Percentiles rank a stretch among this genome's conserved stretches.
phyloP scores from a whole-genome alignment of 1,140 invertebrate species.

The Drosophila bocqueti region DNA sequence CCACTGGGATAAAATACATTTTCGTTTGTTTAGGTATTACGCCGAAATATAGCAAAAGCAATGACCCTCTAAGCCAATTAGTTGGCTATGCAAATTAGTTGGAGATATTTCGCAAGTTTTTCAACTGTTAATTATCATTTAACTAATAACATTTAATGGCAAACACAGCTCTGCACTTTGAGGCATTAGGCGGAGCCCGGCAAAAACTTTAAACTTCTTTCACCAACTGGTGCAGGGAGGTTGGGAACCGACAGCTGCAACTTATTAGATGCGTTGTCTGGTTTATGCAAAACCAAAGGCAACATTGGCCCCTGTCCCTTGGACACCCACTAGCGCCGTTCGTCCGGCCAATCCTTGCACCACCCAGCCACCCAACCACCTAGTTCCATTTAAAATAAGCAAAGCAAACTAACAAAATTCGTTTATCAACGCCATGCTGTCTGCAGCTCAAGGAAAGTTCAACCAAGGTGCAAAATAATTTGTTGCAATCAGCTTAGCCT shows the following conservation, averaged over 20 bases:
- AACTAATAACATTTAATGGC: slow-evolving; percentile 79
- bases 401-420: slow-evolving; percentile 82
- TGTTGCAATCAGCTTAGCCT: slow-evolving; percentile 82
- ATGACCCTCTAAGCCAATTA: slow-evolving; percentile 76
- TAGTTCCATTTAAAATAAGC: slow-evolving; percentile 76
- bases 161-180: slow-evolving; percentile 76
- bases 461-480: slow-evolving; percentile 82
- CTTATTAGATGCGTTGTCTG: slow-evolving; percentile 71
- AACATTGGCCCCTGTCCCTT: slow-evolving; percentile 59
- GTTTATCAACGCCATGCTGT: slow-evolving; percentile 80
- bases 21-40: slow-evolving; percentile 4
- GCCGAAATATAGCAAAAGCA: slow-evolving; percentile 53
- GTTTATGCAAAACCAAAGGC: slow-evolving; percentile 76
- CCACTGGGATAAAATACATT: background rate
- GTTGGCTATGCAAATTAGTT: slow-evolving; percentile 68
- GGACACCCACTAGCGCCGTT: slow-evolving; percentile 3
- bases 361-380: slow-evolving; percentile 24
- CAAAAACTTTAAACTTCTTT: slow-evolving; percentile 48
- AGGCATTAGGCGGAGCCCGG: slow-evolving; percentile 53
- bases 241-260: slow-evolving; percentile 70
- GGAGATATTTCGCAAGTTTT: slow-evolving; percentile 58
- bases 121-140: slow-evolving; percentile 70
- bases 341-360: slow-evolving; percentile 4
- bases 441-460: slow-evolving; percentile 78
- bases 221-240: slow-evolving; percentile 15